Evolutionary conservation across 2,888 invertebrate genomes (phyloP), one percentile per base, ranked within the genome.

Genomic region (Tetranychus truncatus): DNA sequence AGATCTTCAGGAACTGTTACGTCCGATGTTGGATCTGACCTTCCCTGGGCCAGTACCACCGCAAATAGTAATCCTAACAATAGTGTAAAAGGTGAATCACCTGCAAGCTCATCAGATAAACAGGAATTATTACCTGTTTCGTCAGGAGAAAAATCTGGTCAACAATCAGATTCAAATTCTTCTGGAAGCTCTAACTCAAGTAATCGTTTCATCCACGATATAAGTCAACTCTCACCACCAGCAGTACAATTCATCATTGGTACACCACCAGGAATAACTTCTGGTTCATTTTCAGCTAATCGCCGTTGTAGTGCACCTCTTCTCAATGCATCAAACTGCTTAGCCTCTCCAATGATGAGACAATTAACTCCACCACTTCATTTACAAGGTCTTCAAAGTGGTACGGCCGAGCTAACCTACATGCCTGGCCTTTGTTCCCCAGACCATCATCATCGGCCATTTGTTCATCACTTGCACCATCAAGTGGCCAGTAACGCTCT

Each of bases 201-300:
- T 46, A 76, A 72, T 45, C 74, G 73, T 20, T 76, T 75, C 11
- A 71, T 76, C 74, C 65, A 77, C 46, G 76, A 78, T 77, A 75
- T 76, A 11, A 77, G 76, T 74, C 75, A 78, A 71, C 66, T 77
- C 71, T 76, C 77, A 7, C 77, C 79, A 69, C 80, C 79, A 45
- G 73, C 76, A 66, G 78, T 80, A 24, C 80, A 80, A 76, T 80
- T 80, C 76, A 76, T 78, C n/a, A 75, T 77, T 55, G 77, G 77
- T 45, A 76, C 77, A 11, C 77, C 77, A 24, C 75, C 74, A 34
- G 66, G 55, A 44, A 24, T 74, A 9, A 66, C 71, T 8, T 55
- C 72, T 45, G 67, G n/a, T 15, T 44, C 45, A 20, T 6, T 45
- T n/a, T 45, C 45, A 6, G 21, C 75, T n/a, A 73, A 24, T 45